These are phyloP conservation scores for Myocastor coypus DNA, from an alignment of 2,113 vertebrate species.

Conservation along the genomic window DNA sequence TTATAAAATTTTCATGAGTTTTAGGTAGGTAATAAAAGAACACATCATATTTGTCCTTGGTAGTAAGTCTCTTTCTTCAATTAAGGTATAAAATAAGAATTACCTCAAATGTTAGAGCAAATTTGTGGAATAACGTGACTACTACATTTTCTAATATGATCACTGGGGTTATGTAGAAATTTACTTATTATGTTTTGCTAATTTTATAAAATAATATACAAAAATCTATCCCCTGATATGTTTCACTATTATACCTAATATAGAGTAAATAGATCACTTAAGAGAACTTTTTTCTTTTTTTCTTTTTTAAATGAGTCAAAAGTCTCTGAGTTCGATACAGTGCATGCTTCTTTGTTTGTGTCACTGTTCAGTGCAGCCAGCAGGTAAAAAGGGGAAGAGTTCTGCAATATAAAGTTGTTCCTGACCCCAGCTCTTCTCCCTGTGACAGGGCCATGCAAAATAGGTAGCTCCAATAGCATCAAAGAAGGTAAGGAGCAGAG, in stretches of 20 bases:
- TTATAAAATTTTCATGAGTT: constrained; percentile 46
- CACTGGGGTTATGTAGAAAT: neutral
- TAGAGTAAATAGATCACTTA: neutral
- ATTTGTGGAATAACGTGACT: neutral
- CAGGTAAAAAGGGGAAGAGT: neutral
- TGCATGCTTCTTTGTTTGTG: neutral
- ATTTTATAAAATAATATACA: neutral
- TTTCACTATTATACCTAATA: neutral
- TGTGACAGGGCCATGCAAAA: neutral
- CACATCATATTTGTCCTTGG: neutral
- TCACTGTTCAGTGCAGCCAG: neutral
- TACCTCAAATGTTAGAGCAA: neutral
- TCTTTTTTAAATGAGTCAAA: neutral
- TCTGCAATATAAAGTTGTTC: neutral
- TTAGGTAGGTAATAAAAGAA: neutral
- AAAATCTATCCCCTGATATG: neutral
- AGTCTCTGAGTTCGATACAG: neutral
- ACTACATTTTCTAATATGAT: neutral
- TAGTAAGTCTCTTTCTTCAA: neutral
- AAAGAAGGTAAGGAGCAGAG: neutral
- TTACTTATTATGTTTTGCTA: neutral
- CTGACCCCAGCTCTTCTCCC: neutral
- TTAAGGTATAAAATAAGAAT: constrained; percentile 27
- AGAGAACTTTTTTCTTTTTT: neutral
- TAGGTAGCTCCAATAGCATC: neutral